Base-by-base conservation (phyloP, 2,888 invertebrate genomes). In the Drosophila rubida region DNA sequence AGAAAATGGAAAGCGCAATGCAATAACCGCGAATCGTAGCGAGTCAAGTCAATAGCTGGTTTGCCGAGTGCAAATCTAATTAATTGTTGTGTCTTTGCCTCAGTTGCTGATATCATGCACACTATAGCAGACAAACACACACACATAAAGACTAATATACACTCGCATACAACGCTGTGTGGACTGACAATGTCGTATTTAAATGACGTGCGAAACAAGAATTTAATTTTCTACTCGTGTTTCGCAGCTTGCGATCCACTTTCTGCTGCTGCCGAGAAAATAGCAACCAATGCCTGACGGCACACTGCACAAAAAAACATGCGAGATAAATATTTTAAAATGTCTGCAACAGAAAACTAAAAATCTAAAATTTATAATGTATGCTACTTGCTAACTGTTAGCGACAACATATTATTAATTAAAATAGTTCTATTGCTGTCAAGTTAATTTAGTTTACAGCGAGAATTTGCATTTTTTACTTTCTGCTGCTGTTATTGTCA, bases 141-240 rank as follows among this genome's bases (percentile, higher is more conserved):
- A 27, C 30, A 44, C 32, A 35, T 41, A 54, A 25, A 48, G 27
- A 53, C 32, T n/a, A n/a, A 35, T 51, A 54, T 19, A 19, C 11
- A 50, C 27, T 49, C 22, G 49, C 46, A 48, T 48, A 54, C 35
- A 42, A 44, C 59, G 58, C 55, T 51, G 19, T n/a, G 42, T 61
- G 66, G 64, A 63, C 67, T 72, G 86, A 75, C 89, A 81, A 70
- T 88, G 86, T 81, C 80, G 87, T 83, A 90, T 88, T 87, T 87
- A 89, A 90, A 90, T 89, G 90, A 87, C 87, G 88, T 85, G 87
- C 87, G 82, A 90, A 89, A 87, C 80, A 87, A 87, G 89, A 90
- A 90, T 90, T 89, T 89, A 80, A 90, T 90, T 91, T 90, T 89
- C 83, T 79, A 68, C 78, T 82, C 53, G 66, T 64, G 67, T 22